These are phyloP conservation scores for Coccyzus lansbergi DNA, from an alignment of 2,797 vertebrate genomes.

Conservation along the genomic window DNA sequence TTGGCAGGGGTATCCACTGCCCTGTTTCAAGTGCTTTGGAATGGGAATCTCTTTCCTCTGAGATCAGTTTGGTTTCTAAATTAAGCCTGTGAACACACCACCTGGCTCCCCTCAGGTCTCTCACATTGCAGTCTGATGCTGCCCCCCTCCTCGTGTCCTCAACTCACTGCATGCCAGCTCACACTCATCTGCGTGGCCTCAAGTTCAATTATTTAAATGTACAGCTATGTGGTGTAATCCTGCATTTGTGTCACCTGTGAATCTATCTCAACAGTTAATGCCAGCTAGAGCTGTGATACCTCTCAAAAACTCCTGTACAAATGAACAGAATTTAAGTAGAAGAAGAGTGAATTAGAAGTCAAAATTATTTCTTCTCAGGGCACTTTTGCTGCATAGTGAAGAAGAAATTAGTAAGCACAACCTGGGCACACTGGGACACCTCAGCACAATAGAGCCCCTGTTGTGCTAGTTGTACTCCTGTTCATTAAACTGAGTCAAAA, in stretches of 20 bases:
- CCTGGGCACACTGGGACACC: not conserved
- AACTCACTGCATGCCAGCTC: not conserved
- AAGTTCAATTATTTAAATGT: constrained; percentile 23
- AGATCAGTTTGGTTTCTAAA: not conserved
- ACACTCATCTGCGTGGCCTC: not conserved
- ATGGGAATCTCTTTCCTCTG: not conserved
- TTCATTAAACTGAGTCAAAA: constrained; percentile 2
- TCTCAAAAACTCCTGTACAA: constrained; percentile 10
- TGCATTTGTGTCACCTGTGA: constrained; percentile 22
- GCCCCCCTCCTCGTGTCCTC: not conserved
- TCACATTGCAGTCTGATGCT: not conserved
- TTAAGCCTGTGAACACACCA: not conserved
- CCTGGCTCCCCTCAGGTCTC: not conserved
- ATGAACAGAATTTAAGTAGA: constrained; percentile 11
- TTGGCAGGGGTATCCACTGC: accelerated
- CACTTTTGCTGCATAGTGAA: not conserved
- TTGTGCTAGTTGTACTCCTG: not conserved
- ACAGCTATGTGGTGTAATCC: not conserved
- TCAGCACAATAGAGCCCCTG: not conserved
- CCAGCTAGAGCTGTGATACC: not conserved
- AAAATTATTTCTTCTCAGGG: constrained; percentile 42
- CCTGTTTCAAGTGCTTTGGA: not conserved
- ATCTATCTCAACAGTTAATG: not conserved
- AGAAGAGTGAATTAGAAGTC: constrained; percentile 30
- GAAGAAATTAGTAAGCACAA: not conserved